Base-by-base conservation (phyloP, 2,797 vertebrate species). In the Apogon talboti region DNA sequence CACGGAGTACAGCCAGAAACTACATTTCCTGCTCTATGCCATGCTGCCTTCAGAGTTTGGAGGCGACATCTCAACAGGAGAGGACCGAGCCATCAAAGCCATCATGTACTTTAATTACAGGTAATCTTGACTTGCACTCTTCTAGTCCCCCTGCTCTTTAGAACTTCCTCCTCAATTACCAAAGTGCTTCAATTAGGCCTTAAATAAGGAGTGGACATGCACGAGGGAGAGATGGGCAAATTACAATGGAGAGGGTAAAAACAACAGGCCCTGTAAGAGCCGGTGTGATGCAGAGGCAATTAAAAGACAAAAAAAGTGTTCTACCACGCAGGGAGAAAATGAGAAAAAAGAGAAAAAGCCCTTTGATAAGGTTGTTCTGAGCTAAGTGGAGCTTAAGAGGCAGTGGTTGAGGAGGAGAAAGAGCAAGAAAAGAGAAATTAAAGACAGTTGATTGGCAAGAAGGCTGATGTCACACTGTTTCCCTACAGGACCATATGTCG, bases 31-130 rank as follows among this genome's bases (percentile, higher is more conserved):
- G 41, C 82, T 79, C 46, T 58, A 72, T 40, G 63, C 76, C 65
- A 85, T 74, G 83, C 82, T 72, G 81, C 56, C 55, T 60, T 74
- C 77, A 13, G 79, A 79, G 66, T 89, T 87, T 76, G 79, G 88
- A 88, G 85, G 83, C 28, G 63, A 85, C 85, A 79, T 94, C 89
- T 90, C 90, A 51, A 86, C 89, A 62, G 92, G 90, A 89, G 91
- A 86, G 79, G 84, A 74, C 64, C 59, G 10, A 81, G 87, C 92
- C 86, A 93, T 93, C 90, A 92, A 90, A 89, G 91, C 93, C 89
- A 93, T 93, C 89, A 88, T 93, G 92, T 90, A 91, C 90, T 93
- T 94, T 93, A 93, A 94, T 93, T 94, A 93, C 91, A 94, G 92
- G 92, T 94, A 93, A 94, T 94, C 88, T 88, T 57, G 81, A 84